phyloP scores from a whole-genome alignment of 2,888 invertebrate species.

The Linnaemya vulpina region DNA sequence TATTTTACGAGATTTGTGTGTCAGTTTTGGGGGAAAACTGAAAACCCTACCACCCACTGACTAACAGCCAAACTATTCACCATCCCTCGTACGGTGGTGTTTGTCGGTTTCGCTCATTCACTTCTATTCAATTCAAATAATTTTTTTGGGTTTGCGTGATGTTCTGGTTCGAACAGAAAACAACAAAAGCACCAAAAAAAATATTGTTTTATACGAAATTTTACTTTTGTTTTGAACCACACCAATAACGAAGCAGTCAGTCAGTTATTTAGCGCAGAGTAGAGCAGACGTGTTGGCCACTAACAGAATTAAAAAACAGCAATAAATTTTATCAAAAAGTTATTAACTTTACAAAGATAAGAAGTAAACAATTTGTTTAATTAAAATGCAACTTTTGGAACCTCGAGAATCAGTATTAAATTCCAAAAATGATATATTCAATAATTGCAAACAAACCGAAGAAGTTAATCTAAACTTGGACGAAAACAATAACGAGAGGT shows the following conservation, averaged over 20 bases:
- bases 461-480: conserved; percentile 40
- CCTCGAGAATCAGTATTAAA: conserved; percentile 47
- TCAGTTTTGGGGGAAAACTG: too few species aligned
- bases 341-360: conserved; percentile 6
- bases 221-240: conserved; percentile 64
- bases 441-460: conserved; percentile 24
- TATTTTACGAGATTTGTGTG: too few species aligned
- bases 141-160: conserved; percentile 42
- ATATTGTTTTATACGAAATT: conserved; percentile 58
- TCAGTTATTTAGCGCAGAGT: conserved; percentile 63
- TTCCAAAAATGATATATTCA: conserved; percentile 37
- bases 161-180: conserved; percentile 49
- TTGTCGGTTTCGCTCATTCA: conserved; percentile 27
- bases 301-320: conserved; percentile 5
- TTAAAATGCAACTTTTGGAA: conserved; percentile 65
- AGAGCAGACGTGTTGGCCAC: conserved; percentile 53
- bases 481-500: conserved; percentile 53
- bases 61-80: conserved; percentile 21
- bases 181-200: conserved; percentile 46
- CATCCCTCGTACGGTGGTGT: conserved; percentile 42
- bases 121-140: conserved; percentile 35
- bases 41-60: conserved; percentile 16
- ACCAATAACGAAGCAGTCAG: conserved; percentile 59
- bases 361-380: neutral
- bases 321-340: conserved; percentile 15